Base-by-base conservation (phyloP, 2,797 vertebrate species). In the Falco naumanni region DNA sequence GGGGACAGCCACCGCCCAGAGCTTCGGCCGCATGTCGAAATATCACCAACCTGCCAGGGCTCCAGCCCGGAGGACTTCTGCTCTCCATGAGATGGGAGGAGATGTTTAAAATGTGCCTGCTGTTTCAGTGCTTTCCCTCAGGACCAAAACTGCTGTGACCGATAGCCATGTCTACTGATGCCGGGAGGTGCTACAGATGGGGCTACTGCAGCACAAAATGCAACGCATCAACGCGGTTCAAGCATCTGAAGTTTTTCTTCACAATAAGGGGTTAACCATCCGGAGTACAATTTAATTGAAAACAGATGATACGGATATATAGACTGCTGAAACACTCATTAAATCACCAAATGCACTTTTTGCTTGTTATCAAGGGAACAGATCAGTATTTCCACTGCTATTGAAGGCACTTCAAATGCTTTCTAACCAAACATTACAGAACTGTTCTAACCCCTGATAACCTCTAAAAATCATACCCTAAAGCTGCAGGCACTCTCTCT, bases 391-490 rank as follows among this genome's bases (percentile, higher is more conserved):
- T 57, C 56, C 57, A 95, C 21, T 56, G 51, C 81, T 90, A 81
- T 20, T 83, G 84, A 94, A 89, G 89, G 82, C 51, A 91, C 47
- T 95, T 97, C 64, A 96, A 97, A 96, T 90, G 41, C 63, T 96
- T 98, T 96, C 72, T 87, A 93, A 90, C 41, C 48, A 93, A 96
- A 95, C 1, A 1, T 60, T 96, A 89, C 65, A 54, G 81, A 96
- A 94, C 48, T 87, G 68, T 96, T 97, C 79, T 93, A 95, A 92
- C 93, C 81, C 76, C 51, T 59, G 47, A 96, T 95, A 97, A 97
- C 80, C 89, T 95, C 83, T 65, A 93, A 95, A 96, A 95, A 95
- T 77, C 66, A 96, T 66, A 95, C n/a, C 80, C 91, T 89, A 47
- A 94, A 93, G 95, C 57, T 87, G 51, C 84, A 94, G 47, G n/a